Base-by-base conservation (phyloP, 2,797 vertebrate genomes). In the Phoebastria nigripes region DNA sequence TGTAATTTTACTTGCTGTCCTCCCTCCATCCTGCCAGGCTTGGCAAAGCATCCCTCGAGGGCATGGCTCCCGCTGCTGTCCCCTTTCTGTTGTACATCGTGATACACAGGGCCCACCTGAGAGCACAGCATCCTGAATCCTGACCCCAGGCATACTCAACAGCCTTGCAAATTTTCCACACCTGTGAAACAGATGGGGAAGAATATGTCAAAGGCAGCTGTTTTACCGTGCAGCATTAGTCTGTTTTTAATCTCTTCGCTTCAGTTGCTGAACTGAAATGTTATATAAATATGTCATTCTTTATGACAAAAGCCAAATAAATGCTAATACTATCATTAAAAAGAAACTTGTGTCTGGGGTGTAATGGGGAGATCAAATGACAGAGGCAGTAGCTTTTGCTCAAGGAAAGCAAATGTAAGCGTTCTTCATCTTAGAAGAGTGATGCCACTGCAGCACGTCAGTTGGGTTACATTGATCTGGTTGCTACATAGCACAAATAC, bases 231-330 rank as follows among this genome's bases (percentile, higher is more conserved):
- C 22, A 65, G 54, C 37, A 26, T 81, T 87, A 86, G 33, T 74
- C 72, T 92, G 76, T 37, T 83, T 94, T 93, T 90, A 95, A 59
- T 79, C 61, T 61, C 42, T 51, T 78, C 4, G 0, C 67, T 90
- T 91, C 79, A 72, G 65, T 22, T 91, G 63, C 78, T 93, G 35
- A 82, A 49, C 42, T 77, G 78, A 95, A 83, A 92, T 93, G 77
- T 91, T 89, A 77, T 85, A 90, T 87, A 93, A 94, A 94, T 86
- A 90, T 95, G 61, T 69, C 79, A 90, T 88, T 94, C 90, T 91
- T 88, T 93, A 74, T 90, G 62, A 94, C 74, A 96, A 95, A 89
- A 92, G n/a, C 61, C 61, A 96, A 96, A 93, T 89, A 92, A 89
- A 80, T 90, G 74, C 72, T 96, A 95, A 94, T 85, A 78, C 37